Base-by-base conservation (phyloP, 2,888 invertebrate species). In the Polyommatus iphigenia region DNA sequence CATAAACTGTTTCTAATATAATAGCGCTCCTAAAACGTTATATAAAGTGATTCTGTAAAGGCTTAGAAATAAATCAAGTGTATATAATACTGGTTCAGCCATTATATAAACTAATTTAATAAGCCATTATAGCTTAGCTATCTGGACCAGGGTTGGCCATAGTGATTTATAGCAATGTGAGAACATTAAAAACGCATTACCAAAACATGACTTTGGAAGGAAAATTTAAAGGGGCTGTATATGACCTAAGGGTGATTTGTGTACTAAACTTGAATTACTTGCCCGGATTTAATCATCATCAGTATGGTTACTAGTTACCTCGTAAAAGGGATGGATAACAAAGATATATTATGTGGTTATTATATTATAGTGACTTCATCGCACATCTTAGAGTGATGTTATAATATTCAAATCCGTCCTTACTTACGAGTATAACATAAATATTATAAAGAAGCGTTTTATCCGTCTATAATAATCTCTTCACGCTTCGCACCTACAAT, bases 151-250 rank as follows among this genome's bases (percentile, higher is more conserved):
- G 89, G 90, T 90, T 89, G 88, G 87, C 90, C 88, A 89, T 90
- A 86, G 87, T 93, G 93, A 93, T 93, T 93, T 93, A 93, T 94
- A 90, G 91, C 89, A 92, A 93, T 91, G 92, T 91, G 92, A 92
- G 92, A 93, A 92, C 93, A 94, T 94, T 93, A 94, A 94, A 93
- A 94, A 93, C 93, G 91, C 93, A 93, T 93, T 93, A 93, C 90
- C 90, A 91, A 93, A 93, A 93, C 93, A 93, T 92, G 93, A 93
- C 90, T 93, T 90, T 89, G 87, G 91, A 88, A 89, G 90, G 88
- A 89, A 90, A 85, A 91, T 92, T 92, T 89, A 91, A 91, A 91
- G 88, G 87, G 86, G 85, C 85, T 73, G 80, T 88, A 87, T 89
- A 89, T 90, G 89, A 87, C 87, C 86, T 83, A 85, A 83, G 86